Evolutionary conservation across 2,797 vertebrate genomes (phyloP).

Genomic region (Hapalemur alaotrensis): DNA sequence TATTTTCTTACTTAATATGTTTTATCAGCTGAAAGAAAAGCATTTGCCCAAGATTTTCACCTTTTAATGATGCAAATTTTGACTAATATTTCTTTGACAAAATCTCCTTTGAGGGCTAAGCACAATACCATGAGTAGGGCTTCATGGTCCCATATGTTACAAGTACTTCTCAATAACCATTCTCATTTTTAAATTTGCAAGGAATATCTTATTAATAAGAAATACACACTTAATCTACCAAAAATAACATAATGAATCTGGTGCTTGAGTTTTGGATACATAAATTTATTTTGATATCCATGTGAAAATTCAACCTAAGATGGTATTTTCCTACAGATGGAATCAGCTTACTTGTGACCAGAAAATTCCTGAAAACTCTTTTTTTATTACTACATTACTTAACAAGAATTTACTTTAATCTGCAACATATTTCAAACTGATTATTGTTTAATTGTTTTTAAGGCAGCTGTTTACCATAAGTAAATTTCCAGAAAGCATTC

Average conservation of each 20-base stretch:
- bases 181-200: background rate
- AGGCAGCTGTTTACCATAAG: background rate
- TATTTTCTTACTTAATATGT: background rate
- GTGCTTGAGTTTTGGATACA: background rate
- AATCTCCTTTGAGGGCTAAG: background rate
- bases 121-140: background rate
- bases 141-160: background rate
- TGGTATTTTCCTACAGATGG: background rate
- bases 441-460: background rate
- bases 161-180: background rate
- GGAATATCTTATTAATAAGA: background rate
- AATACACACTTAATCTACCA: background rate
- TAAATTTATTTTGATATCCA: background rate
- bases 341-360: background rate
- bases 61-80: background rate
- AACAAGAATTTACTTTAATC: background rate
- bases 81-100: background rate
- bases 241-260: background rate
- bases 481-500: background rate
- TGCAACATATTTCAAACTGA: background rate
- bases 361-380: background rate
- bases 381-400: background rate
- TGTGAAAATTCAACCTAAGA: background rate
- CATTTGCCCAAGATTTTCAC: background rate
- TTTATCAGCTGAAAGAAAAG: background rate